Evolutionary conservation across 2,797 vertebrate genomes (phyloP).

Genomic region (Pogoniulus pusillus): DNA sequence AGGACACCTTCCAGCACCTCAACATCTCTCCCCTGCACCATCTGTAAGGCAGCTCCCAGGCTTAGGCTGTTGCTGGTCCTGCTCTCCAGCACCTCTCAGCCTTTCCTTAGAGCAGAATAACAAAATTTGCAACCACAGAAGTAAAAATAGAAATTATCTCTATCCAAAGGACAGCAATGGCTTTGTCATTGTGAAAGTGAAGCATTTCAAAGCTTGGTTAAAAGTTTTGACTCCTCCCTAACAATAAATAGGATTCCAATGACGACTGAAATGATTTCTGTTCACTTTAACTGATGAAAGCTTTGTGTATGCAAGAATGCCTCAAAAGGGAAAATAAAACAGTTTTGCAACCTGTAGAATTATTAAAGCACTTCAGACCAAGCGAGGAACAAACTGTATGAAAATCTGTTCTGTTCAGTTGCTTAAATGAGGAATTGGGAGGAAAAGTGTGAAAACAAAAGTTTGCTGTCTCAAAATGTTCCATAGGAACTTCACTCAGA

Average conservation of each 20-base stretch:
- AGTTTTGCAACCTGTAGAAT: neutral
- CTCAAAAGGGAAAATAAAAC: neutral
- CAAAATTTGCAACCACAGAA: neutral
- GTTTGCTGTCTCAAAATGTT: neutral
- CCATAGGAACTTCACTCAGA: neutral
- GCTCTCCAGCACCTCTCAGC: neutral
- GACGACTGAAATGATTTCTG: neutral
- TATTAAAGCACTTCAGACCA: neutral
- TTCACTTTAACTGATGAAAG: neutral
- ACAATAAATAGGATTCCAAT: neutral
- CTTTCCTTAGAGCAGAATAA: neutral
- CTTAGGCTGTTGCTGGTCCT: neutral
- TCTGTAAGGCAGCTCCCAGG: neutral
- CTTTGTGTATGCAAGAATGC: neutral
- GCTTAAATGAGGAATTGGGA: neutral
- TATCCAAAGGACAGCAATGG: neutral
- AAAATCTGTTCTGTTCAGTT: neutral
- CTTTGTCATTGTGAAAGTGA: neutral
- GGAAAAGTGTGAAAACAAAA: neutral
- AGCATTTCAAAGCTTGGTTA: neutral
- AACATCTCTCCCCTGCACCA: neutral
- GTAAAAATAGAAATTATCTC: neutral
- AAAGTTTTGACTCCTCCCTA: neutral
- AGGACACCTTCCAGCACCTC: no score
- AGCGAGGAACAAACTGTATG: neutral